Evolutionary conservation across 1,140 invertebrate species (phyloP).

Genomic region (Bombus vancouverensis): DNA sequence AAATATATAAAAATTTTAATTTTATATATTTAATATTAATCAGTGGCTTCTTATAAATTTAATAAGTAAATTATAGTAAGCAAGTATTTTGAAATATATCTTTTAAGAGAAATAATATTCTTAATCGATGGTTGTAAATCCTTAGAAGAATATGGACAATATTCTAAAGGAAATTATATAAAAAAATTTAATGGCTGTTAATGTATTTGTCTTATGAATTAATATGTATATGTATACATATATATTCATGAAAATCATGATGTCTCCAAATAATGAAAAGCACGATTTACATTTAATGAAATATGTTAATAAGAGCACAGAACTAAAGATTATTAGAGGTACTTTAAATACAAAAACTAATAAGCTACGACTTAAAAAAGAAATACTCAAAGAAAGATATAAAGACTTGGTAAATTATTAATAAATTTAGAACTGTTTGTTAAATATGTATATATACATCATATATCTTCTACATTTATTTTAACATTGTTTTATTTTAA

Average conservation of each 20-base stretch:
- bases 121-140: background rate
- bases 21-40: background rate
- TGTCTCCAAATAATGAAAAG: background rate
- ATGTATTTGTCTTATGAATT: background rate
- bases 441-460: background rate
- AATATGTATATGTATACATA: background rate
- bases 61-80: background rate
- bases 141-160: background rate
- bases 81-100: background rate
- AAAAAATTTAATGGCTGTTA: background rate
- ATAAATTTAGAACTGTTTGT: background rate
- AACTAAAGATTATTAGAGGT: constrained; percentile 54
- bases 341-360: constrained; percentile 23
- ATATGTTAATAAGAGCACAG: constrained; percentile 49
- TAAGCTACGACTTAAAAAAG: constrained; percentile 39
- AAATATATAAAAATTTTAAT: background rate
- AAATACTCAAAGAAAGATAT: constrained; percentile 47
- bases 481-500: constrained; percentile 22
- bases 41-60: background rate
- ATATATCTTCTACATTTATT: background rate
- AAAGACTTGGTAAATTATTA: constrained; percentile 59
- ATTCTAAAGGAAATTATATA: background rate
- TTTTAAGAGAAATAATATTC: background rate
- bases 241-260: background rate
- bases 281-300: constrained; percentile 22